Conservation (phyloP, 2,113 vertebrate species). For the Geococcyx californianus region DNA sequence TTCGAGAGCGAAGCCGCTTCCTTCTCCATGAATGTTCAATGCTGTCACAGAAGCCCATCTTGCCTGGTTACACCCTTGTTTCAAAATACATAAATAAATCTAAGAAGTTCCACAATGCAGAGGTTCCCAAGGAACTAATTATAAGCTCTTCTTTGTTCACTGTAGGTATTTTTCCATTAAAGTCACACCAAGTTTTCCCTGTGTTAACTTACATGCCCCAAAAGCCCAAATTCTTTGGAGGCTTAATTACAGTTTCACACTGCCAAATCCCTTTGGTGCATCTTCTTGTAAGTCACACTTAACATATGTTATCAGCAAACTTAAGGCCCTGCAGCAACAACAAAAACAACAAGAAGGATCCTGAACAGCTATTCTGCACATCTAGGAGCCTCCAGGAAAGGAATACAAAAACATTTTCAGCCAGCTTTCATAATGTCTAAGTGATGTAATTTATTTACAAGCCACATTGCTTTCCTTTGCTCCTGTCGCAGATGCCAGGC, state of each 20-base stretch:
- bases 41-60: neutral
- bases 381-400: constrained; percentile 46
- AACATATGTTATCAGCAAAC: constrained; percentile 41
- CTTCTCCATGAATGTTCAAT: neutral
- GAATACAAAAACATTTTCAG: constrained; percentile 44
- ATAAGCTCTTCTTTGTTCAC: neutral
- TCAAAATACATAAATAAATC: neutral
- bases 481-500: neutral
- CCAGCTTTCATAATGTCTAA: constrained; percentile 14
- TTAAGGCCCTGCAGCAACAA: constrained; percentile 30
- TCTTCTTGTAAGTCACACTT: neutral
- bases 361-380: constrained; percentile 20
- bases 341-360: neutral
- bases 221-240: constrained; percentile 17
- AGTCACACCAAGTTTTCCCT: constrained; percentile 1
- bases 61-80: neutral
- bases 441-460: constrained; percentile 58
- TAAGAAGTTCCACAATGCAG: neutral
- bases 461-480: neutral
- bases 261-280: constrained; percentile 31
- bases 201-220: constrained; percentile 23
- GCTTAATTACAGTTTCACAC: constrained; percentile 47
- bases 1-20: neutral
- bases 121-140: neutral
- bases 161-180: neutral